Conservation (phyloP, 2,797 vertebrate genomes). For the Valencia hispanica region DNA sequence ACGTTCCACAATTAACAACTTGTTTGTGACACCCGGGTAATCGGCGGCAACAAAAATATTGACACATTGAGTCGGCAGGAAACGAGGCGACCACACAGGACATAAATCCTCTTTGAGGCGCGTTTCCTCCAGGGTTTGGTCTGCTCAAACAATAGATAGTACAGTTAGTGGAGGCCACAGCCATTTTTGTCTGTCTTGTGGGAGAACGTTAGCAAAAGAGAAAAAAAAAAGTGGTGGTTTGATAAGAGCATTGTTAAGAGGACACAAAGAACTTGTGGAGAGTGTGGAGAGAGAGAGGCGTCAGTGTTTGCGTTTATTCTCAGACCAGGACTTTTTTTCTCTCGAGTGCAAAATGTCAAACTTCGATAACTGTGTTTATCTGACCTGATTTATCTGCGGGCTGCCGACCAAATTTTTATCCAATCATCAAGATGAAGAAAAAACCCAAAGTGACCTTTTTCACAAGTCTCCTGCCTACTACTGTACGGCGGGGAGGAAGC, state of each 20-base stretch:
- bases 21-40: conserved; percentile 59
- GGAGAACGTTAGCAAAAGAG: conserved; percentile 41
- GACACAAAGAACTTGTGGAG: conserved; percentile 10
- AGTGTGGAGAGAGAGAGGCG: conserved; percentile 28
- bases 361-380: conserved; percentile 49
- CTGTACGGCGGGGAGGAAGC: not conserved
- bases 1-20: conserved; percentile 56
- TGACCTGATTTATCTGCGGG: conserved; percentile 45
- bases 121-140: conserved; percentile 60
- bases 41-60: conserved; percentile 56
- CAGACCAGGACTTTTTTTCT: conserved; percentile 13
- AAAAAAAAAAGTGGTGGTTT: conserved; percentile 39
- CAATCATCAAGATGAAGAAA: conserved; percentile 7
- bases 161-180: conserved; percentile 44
- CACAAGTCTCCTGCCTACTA: conserved; percentile 35
- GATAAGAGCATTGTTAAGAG: conserved; percentile 54
- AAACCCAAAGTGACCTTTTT: conserved; percentile 36
- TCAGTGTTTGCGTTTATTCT: conserved; percentile 48
- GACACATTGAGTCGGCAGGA: conserved; percentile 59
- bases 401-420: conserved; percentile 29
- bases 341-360: conserved; percentile 46
- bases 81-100: conserved; percentile 56
- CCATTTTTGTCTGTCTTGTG: conserved; percentile 57
- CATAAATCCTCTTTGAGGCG: conserved; percentile 64
- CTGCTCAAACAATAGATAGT: conserved; percentile 65